Evolutionary conservation across 2,113 vertebrate genomes (phyloP).

Genomic region (Macaca mulatta): DNA sequence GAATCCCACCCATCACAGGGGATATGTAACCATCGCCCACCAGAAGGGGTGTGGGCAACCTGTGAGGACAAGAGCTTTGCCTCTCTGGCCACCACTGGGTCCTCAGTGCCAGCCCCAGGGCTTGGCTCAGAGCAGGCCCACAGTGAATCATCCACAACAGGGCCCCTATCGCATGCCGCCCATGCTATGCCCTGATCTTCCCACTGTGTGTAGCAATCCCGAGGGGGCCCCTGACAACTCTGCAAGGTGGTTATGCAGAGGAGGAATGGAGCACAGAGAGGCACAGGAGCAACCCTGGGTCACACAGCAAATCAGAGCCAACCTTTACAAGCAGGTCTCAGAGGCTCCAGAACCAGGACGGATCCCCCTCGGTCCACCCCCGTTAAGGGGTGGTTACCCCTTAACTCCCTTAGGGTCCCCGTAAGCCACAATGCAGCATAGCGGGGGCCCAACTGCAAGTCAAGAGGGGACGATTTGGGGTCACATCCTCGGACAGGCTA

Average conservation of each 20-base stretch:
- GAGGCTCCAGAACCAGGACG: neutral
- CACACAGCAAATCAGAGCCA: neutral
- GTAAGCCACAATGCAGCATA: neutral
- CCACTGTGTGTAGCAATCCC: no score
- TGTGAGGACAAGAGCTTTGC: neutral
- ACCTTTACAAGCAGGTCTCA: no score
- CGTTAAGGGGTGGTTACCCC: no score
- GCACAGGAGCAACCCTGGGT: neutral
- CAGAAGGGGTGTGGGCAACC: neutral
- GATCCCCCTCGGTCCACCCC: fast-evolving
- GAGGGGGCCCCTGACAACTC: neutral
- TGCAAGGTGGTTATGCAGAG: neutral
- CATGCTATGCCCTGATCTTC: neutral
- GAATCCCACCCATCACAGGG: no score
- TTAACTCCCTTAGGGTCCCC: neutral
- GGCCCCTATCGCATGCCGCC: neutral
- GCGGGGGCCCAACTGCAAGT: no score
- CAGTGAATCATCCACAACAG: neutral
- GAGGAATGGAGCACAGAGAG: neutral
- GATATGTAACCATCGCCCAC: neutral
- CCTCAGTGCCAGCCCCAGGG: neutral
- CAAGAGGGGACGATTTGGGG: neutral
- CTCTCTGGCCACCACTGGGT: fast-evolving
- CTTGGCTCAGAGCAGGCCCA: neutral
- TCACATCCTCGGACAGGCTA: neutral